Conservation (phyloP, 64 coral and sea anemone genomes). For the Catalaphyllia jardinei region DNA sequence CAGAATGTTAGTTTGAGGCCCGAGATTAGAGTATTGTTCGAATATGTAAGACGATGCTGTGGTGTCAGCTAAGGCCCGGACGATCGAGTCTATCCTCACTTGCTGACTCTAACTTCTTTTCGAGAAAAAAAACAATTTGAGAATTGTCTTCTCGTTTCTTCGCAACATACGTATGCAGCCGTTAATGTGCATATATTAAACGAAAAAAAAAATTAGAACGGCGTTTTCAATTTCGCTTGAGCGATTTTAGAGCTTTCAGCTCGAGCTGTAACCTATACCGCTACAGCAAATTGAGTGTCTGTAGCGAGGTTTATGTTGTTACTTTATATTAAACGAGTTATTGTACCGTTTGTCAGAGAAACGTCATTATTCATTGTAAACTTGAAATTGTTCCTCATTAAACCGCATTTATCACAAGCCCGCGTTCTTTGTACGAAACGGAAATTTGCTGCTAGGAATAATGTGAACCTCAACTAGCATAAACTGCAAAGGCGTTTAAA, state of each 20-base stretch:
- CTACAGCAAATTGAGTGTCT: slow-evolving; percentile 24
- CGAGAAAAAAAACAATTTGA: slow-evolving; percentile 50
- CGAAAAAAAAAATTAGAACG: slow-evolving; percentile 23
- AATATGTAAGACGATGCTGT: not conserved
- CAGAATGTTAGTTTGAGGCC: slow-evolving; percentile 88
- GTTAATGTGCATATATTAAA: slow-evolving; percentile 90
- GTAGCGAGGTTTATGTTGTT: slow-evolving; percentile 19
- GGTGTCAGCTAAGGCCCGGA: slow-evolving; percentile 40
- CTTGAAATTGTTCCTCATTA: slow-evolving; percentile 88
- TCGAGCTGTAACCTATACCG: not conserved
- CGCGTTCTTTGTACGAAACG: slow-evolving; percentile 81
- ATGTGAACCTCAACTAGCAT: slow-evolving; percentile 21
- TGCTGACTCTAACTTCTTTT: slow-evolving; percentile 53
- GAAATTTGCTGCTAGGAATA: slow-evolving; percentile 83
- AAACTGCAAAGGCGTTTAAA: slow-evolving; percentile 18
- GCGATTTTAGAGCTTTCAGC: slow-evolving; percentile 16
- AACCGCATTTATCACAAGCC: slow-evolving; percentile 80
- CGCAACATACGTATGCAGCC: slow-evolving; percentile 60
- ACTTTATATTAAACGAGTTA: slow-evolving; percentile 80
- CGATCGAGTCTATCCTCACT: slow-evolving; percentile 20
- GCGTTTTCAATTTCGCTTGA: slow-evolving; percentile 54
- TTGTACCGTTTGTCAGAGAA: slow-evolving; percentile 63
- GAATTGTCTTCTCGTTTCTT: slow-evolving; percentile 60
- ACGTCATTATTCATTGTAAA: slow-evolving; percentile 66
- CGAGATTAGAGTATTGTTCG: slow-evolving; percentile 92